phyloP scores from a whole-genome alignment of 1,140 invertebrate genomes.

The Acromyrmex heyeri region DNA sequence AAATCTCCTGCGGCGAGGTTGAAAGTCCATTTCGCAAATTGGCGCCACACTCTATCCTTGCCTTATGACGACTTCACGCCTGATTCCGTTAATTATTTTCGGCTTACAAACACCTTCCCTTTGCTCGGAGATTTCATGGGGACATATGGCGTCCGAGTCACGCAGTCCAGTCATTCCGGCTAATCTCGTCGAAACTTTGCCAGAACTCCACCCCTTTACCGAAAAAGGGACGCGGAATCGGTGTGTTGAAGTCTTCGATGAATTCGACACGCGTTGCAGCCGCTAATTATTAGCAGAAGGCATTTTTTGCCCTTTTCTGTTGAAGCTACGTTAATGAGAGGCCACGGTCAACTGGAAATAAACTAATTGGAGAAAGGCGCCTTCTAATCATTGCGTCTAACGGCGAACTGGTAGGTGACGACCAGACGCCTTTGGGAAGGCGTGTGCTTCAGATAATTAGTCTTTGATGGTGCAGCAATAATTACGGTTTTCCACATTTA shows the following conservation, averaged over 20 bases:
- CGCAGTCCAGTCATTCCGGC: constrained; percentile 62
- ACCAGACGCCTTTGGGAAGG: constrained; percentile 33
- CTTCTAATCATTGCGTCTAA: constrained; percentile 73
- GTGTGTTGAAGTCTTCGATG: constrained; percentile 21
- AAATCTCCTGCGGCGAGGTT: constrained; percentile 57
- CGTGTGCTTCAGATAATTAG: constrained; percentile 75
- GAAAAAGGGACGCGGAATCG: constrained; percentile 36
- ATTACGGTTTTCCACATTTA: constrained; percentile 69
- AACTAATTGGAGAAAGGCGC: constrained; percentile 78
- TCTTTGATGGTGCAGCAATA: constrained; percentile 68
- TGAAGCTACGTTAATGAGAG: constrained; percentile 74
- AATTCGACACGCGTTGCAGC: constrained; percentile 69
- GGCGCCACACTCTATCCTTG: constrained; percentile 80
- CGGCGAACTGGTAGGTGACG: constrained; percentile 67
- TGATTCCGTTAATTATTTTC: constrained; percentile 77
- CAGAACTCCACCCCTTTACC: constrained; percentile 71
- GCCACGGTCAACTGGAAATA: constrained; percentile 63
- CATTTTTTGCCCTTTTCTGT: constrained; percentile 60
- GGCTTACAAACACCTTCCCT: constrained; percentile 42
- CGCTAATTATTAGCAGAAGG: constrained; percentile 60
- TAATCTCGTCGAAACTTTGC: constrained; percentile 58
- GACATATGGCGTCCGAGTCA: constrained; percentile 69
- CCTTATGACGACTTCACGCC: constrained; percentile 76
- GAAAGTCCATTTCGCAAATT: constrained; percentile 82
- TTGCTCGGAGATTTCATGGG: constrained; percentile 45